phyloP scores from a whole-genome alignment of 2,113 vertebrate species.

The Potamarius usumacintae region DNA sequence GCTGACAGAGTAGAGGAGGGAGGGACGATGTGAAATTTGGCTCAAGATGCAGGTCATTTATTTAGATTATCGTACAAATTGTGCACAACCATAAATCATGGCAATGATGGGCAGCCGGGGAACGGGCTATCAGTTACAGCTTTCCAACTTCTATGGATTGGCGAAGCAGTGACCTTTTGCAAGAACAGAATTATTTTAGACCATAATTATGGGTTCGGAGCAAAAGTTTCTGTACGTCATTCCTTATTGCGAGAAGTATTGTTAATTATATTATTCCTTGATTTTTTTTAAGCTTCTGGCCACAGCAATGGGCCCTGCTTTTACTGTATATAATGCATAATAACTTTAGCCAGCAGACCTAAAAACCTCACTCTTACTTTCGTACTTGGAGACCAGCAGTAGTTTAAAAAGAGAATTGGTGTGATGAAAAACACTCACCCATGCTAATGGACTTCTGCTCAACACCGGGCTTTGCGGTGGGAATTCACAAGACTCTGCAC shows the following conservation, averaged over 20 bases:
- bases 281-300: not conserved
- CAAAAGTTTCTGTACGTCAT: not conserved
- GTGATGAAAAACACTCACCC: not conserved
- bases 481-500: constrained; percentile 5
- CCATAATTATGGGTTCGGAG: constrained; percentile 23
- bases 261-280: not conserved
- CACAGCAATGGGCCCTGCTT: not conserved
- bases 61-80: constrained; percentile 43
- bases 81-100: constrained; percentile 36
- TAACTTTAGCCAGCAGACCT: constrained; percentile 27
- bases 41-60: constrained; percentile 41
- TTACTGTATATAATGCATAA: constrained; percentile 10
- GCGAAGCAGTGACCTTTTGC: constrained; percentile 36
- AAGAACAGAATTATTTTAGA: constrained; percentile 20
- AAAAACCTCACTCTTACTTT: constrained; percentile 16
- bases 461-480: not conserved
- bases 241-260: constrained; percentile 7
- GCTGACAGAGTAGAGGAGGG: not conserved
- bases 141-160: constrained; percentile 29
- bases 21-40: constrained; percentile 15
- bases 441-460: constrained; percentile 28
- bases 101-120: not conserved
- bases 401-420: constrained; percentile 23
- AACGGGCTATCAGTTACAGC: constrained; percentile 29
- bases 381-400: constrained; percentile 25